Percentiles rank a stretch among this genome's conserved stretches.
These are phyloP conservation scores for Pollenia griseotomentosa DNA, from an alignment of 2,888 invertebrate genomes.

Conservation along the genomic window DNA sequence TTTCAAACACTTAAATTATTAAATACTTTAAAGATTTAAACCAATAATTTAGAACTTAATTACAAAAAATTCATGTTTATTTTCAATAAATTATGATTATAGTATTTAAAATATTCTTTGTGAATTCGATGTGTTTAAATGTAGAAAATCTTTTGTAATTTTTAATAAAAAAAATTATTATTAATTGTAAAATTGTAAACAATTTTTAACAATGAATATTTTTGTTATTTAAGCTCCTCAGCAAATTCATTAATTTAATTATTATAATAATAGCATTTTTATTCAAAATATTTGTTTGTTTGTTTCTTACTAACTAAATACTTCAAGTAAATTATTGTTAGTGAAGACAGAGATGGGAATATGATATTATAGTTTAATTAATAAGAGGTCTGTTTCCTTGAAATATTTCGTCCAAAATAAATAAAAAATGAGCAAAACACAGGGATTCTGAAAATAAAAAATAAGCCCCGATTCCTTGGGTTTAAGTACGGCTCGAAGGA, in stretches of 20 bases:
- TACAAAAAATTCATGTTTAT: background rate
- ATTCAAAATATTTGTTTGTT: slow-evolving; percentile 3
- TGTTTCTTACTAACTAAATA: background rate
- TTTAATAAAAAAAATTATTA: background rate
- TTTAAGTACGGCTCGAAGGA: too few species aligned
- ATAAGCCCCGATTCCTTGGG: too few species aligned
- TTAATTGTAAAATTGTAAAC: slow-evolving; percentile 6
- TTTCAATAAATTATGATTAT: background rate
- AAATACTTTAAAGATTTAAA: background rate
- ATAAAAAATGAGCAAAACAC: too few species aligned
- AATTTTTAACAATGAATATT: slow-evolving; percentile 25
- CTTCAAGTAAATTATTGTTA: background rate
- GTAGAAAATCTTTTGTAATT: background rate
- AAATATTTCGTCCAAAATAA: too few species aligned
- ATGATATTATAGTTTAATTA: background rate
- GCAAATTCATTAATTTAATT: slow-evolving; percentile 43
- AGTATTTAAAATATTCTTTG: background rate
- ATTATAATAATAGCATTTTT: slow-evolving; percentile 51
- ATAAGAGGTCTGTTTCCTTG: too few species aligned
- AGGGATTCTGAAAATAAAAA: too few species aligned
- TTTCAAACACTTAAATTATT: background rate
- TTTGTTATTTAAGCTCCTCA: background rate
- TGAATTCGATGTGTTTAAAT: slow-evolving; percentile 3
- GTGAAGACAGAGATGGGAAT: background rate
- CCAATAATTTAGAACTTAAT: background rate